Base-by-base conservation (phyloP, 2,113 vertebrate genomes). In the Ptyas mucosa region DNA sequence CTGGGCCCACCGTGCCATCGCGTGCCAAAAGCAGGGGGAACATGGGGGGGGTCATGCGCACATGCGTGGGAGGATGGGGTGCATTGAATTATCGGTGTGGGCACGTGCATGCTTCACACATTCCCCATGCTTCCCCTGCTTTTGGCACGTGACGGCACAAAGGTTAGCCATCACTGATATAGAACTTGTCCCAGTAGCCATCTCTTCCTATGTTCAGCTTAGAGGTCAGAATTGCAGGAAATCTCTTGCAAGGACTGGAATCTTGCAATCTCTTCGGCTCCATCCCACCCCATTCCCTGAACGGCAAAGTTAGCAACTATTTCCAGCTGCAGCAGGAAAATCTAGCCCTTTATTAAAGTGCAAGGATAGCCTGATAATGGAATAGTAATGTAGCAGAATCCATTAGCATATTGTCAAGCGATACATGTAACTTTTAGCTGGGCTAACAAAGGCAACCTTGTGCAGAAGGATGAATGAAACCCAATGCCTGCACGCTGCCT, bases 381-480 rank as follows among this genome's bases (percentile, higher is more conserved):
- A 75, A 55, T 43, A 85, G 90, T 85, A 91, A 89, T 85, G 39
- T n/a, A 26, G 85, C 58, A 53, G 93, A 85, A 90, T 90, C 88
- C 87, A 89, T 94, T 90, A 90, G 91, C 85, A 92, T 58, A 95
- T 94, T 95, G 93, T 91, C n/a, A 64, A 92, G 69, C 55, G n/a
- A 85, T 90, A 87, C 43, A 23, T 87, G 75, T 89, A 92, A 85
- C 89, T 53, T 87, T 90, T 12, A 90, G 92, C 6, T 88, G n/a
- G 24, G 39, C 49, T 81, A 94, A 96, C 94, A 95, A 95, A 96
- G 92, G 93, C 29, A 92, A 89, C 81, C 23, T 95, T 95, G 91
- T 95, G 49, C 85, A 24, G 43, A 21, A 2, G 86, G 88, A 88
- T 94, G 64, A 61, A 90, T 92, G 90, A 93, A 85, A 34, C 39